Evolutionary conservation across 2,113 vertebrate species (phyloP), one percentile per base, ranked within the genome.

Genomic region (Salvator merianae): DNA sequence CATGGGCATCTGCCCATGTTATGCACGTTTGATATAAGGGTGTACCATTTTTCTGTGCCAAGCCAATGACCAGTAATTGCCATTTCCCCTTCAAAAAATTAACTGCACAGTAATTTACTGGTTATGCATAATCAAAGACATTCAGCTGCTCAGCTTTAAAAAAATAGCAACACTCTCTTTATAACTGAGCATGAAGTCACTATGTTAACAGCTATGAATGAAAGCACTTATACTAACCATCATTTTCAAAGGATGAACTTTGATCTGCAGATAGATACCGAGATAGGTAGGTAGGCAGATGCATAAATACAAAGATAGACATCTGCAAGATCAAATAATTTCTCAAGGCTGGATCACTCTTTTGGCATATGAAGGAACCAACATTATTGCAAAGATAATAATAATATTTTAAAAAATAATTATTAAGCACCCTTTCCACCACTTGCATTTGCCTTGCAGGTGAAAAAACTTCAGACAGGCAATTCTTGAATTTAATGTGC

Each of bases 71-170:
- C 69, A 88, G 38, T 28, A 79, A 84, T 68, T 55, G 36, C 20
- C 62, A 80, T 38, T 85, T 65, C 80, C 78, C 76, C 82, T 16
- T 83, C 16, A 50, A 65, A 50, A 87, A 84, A 88, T 28, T 65
- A 90, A 72, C n/a, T 88, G 91, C 83, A 79, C 70, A 85, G 69
- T 50, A 76, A 83, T 85, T 89, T 66, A 83, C 80, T 85, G 90
- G n/a, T 26, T 10, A 86, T 80, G 70, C 73, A 53, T 40, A 82
- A 86, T 86, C 65, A 91, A 81, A 71, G 81, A 89, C 91, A 26
- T 86, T 83, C 78, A 84, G 77, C 40, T 89, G 81, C 38, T 34
- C 16, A 73, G 73, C 79, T 74, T 75, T 77, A n/a, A n/a, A n/a
- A n/a, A n/a, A n/a, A n/a, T n/a, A 84, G 34, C 87, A 87, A 43